phyloP scores from a whole-genome alignment of 2,113 vertebrate genomes.

The Recurvirostra avosetta region DNA sequence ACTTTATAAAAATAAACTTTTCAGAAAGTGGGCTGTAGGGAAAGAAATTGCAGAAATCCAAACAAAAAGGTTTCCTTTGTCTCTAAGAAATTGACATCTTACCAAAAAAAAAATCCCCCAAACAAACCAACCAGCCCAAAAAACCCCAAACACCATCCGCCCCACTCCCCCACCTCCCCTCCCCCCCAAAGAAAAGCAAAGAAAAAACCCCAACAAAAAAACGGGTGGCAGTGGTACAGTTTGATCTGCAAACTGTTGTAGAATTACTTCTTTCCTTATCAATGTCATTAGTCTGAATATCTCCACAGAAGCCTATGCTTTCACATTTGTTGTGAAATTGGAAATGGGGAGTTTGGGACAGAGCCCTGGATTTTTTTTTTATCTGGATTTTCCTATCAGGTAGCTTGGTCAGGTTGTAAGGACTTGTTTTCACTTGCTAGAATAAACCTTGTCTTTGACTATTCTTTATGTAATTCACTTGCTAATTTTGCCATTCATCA shows the following conservation, averaged over 20 bases:
- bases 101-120: too few species aligned
- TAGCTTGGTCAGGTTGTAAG: background rate
- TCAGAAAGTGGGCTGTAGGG: background rate
- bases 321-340: background rate
- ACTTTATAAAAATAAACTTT: background rate
- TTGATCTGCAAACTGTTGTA: background rate
- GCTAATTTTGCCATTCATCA: background rate
- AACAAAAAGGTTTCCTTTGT: background rate
- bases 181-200: background rate
- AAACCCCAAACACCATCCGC: background rate
- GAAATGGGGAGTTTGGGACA: background rate
- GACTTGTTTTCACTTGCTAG: background rate
- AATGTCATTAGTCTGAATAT: background rate
- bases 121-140: accelerated
- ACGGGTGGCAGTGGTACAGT: accelerated
- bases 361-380: background rate
- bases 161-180: accelerated
- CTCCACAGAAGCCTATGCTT: background rate
- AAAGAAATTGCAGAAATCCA: background rate
- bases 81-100: background rate
- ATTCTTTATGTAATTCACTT: background rate
- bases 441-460: background rate
- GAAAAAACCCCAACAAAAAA: accelerated
- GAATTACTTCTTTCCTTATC: background rate
- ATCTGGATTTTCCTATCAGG: background rate